phyloP scores from a whole-genome alignment of 2,113 vertebrate genomes.

The Balaeniceps rex region DNA sequence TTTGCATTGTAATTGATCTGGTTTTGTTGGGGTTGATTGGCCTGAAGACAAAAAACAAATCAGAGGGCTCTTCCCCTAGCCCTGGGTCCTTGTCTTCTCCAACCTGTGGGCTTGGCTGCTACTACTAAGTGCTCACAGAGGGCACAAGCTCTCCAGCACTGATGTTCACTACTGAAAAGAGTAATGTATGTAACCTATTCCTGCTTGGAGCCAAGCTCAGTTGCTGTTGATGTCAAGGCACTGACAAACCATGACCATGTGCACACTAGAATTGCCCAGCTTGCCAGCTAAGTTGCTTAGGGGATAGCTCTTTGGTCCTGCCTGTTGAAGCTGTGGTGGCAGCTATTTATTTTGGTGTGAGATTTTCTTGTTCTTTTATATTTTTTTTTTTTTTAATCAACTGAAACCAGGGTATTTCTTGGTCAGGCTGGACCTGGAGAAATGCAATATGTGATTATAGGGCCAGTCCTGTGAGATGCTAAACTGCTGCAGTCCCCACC shows the following conservation, averaged over 20 bases:
- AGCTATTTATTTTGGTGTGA: slow-evolving; percentile 13
- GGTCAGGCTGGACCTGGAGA: slow-evolving; percentile 52
- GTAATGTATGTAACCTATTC: not conserved
- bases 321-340: not conserved
- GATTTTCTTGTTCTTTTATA: not conserved
- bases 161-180: slow-evolving; percentile 25
- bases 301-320: not conserved
- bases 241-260: not conserved
- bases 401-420: slow-evolving; percentile 1
- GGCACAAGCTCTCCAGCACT: not conserved
- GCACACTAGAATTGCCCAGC: not conserved
- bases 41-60: not conserved
- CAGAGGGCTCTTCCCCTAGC: not conserved
- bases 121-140: not conserved
- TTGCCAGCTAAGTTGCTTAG: not conserved
- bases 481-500: not conserved
- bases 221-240: not conserved
- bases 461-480: not conserved
- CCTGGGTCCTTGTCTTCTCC: not conserved
- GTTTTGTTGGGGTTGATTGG: not conserved
- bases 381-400: not conserved
- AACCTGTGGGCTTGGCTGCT: not conserved
- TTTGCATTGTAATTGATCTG: not conserved
- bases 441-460: not conserved
- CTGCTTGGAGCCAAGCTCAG: not conserved